A percentile compares a stretch with the other conserved stretches of the same genome.
phyloP scores from a whole-genome alignment of 1,140 invertebrate genomes.

The Ylistrum balloti region DNA sequence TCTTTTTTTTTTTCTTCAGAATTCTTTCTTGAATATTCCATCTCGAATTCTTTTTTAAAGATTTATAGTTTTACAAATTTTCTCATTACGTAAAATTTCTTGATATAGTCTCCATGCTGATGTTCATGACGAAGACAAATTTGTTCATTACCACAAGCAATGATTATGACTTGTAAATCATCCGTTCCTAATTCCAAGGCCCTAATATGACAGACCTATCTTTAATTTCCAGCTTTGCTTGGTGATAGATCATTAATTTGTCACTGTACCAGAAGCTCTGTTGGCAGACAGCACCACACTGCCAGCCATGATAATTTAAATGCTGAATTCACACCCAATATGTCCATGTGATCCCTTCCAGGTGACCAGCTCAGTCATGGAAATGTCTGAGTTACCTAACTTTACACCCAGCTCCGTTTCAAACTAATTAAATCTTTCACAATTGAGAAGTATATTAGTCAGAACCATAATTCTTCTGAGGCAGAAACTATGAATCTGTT shows the following conservation, averaged over 20 bases:
- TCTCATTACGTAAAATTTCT: constrained; percentile 17
- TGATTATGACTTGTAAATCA: constrained; percentile 17
- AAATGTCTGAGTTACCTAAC: neutral
- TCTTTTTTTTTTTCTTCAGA: neutral
- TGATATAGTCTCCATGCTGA: neutral
- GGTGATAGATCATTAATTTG: neutral
- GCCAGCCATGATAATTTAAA: neutral
- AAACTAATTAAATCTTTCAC: neutral
- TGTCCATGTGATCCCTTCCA: neutral
- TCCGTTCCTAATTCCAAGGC: neutral
- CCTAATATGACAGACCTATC: neutral
- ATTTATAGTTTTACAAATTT: constrained; percentile 7
- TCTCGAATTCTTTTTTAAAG: neutral
- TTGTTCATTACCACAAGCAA: neutral
- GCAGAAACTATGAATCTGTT: neutral
- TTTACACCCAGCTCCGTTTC: neutral
- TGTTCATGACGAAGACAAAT: neutral
- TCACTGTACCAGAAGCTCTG: neutral
- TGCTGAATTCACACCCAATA: neutral
- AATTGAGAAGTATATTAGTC: neutral
- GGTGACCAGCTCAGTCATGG: neutral
- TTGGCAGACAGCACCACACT: neutral
- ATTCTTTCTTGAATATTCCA: neutral
- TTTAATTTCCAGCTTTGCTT: neutral
- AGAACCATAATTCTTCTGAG: neutral